Conservation (phyloP, 2,113 vertebrate species). For the Macroglossus sobrinus region DNA sequence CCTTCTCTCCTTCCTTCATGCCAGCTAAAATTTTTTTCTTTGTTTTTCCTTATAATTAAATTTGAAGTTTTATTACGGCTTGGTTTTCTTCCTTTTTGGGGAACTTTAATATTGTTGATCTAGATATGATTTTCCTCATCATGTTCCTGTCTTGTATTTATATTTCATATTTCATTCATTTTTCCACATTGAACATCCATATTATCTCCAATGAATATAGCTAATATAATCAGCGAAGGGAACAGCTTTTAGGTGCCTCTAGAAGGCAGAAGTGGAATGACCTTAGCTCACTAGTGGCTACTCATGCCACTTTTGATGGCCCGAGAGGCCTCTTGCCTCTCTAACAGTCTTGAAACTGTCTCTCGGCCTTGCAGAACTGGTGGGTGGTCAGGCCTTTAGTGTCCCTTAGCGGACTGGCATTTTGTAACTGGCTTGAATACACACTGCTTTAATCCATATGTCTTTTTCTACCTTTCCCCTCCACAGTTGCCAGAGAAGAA, state of each 20-base stretch:
- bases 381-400: background rate
- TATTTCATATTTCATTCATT: background rate
- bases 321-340: background rate
- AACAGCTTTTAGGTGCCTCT: background rate
- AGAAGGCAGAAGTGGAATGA: background rate
- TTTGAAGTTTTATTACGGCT: slow-evolving; percentile 15
- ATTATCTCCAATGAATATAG: background rate
- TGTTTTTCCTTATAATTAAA: background rate
- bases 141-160: background rate
- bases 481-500: slow-evolving; percentile 86
- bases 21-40: background rate
- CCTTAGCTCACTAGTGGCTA: background rate
- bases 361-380: background rate
- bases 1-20: background rate
- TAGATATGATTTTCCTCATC: slow-evolving; percentile 23
- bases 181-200: background rate
- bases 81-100: background rate
- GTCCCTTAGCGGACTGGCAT: background rate
- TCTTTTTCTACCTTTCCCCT: slow-evolving; percentile 18
- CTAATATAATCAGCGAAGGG: background rate
- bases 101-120: slow-evolving; percentile 13
- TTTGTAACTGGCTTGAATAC: background rate
- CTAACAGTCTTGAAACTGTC: background rate
- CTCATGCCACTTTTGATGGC: background rate
- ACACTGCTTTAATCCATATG: background rate